A percentile compares a stretch with the other conserved stretches of the same genome.
Conservation (phyloP, 2,888 invertebrate genomes). For the Iselma pallidipennis region DNA sequence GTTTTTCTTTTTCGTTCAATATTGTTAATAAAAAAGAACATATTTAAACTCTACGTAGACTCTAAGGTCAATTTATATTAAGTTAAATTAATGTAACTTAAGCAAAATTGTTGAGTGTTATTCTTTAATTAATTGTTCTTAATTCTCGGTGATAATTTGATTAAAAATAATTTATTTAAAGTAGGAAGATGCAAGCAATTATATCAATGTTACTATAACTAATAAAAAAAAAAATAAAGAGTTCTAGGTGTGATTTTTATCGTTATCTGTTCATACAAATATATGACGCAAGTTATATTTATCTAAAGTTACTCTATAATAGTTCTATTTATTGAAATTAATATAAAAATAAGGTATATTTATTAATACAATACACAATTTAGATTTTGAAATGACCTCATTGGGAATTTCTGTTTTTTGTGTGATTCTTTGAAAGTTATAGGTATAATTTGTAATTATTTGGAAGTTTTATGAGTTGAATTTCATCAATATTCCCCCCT, state of each 20-base stretch:
- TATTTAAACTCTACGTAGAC: conserved; percentile 5
- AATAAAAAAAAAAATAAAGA: not conserved
- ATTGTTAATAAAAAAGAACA: not conserved
- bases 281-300: not conserved
- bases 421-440: no score
- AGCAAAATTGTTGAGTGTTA: not conserved
- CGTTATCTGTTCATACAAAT: not conserved
- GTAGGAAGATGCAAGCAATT: not conserved
- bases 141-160: not conserved
- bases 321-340: not conserved
- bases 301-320: not conserved
- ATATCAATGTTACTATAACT: not conserved
- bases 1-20: not conserved
- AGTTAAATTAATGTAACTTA: not conserved
- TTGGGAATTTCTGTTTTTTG: no score
- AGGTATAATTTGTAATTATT: no score
- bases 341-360: not conserved
- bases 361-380: no score
- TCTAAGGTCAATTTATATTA: conserved; percentile 2
- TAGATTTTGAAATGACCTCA: no score
- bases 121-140: not conserved
- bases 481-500: no score
- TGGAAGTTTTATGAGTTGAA: no score
- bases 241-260: not conserved
- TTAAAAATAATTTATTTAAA: not conserved